A percentile compares a stretch with the other conserved stretches of the same genome.
Evolutionary conservation across 2,113 vertebrate species (phyloP).

Genomic region (Bolborhynchus lineola): DNA sequence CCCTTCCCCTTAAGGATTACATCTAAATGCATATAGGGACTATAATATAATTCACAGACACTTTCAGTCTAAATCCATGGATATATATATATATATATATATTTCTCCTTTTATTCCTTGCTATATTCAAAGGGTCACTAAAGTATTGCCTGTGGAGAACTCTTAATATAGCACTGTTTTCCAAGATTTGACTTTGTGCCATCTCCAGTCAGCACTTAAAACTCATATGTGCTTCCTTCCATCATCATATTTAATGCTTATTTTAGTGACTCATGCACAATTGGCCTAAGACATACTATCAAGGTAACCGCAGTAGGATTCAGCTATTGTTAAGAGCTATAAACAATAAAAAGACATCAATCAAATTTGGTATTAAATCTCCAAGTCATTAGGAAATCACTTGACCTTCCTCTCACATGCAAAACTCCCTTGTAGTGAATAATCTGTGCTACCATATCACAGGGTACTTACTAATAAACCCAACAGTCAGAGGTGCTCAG

Average conservation of each 20-base stretch:
- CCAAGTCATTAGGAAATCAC: background rate
- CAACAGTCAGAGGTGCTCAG: background rate
- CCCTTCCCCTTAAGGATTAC: background rate
- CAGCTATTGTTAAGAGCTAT: background rate
- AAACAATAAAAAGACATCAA: background rate
- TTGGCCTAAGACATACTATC: background rate
- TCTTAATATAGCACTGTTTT: background rate
- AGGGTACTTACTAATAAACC: background rate
- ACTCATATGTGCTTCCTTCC: background rate
- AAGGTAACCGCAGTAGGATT: background rate
- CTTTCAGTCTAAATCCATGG: background rate
- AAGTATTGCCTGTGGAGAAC: background rate
- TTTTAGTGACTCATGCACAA: background rate
- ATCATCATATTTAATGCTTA: background rate
- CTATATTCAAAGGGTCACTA: background rate
- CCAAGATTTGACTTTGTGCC: background rate
- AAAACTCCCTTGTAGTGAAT: background rate
- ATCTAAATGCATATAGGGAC: background rate
- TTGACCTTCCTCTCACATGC: background rate
- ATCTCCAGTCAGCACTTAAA: background rate
- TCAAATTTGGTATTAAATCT: background rate
- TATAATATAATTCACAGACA: background rate
- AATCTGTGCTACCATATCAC: background rate
- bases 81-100: background rate
- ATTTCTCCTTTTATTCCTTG: background rate